These are phyloP conservation scores for Drosophila ochracea DNA, from an alignment of 2,888 invertebrate species.

Conservation along the genomic window DNA sequence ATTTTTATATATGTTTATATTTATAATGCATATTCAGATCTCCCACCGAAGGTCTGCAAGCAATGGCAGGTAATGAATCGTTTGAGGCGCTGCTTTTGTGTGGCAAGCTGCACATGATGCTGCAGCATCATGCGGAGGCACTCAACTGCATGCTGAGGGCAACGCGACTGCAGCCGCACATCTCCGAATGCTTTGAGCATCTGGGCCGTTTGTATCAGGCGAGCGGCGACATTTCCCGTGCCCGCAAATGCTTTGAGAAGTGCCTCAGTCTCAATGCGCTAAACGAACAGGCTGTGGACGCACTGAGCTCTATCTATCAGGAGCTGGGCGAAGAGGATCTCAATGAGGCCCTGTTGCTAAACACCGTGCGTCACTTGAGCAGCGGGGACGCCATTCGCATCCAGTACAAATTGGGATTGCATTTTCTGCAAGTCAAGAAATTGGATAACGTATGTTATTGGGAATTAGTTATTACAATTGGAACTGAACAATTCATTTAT, in stretches of 20 bases:
- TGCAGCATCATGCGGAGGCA: constrained; percentile 87
- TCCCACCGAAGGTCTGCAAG: constrained; percentile 87
- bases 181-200: constrained; percentile 90
- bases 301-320: constrained; percentile 91
- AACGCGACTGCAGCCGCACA: constrained; percentile 90
- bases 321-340: constrained; percentile 87
- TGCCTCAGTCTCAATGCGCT: constrained; percentile 90
- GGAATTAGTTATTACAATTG: not conserved
- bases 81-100: constrained; percentile 75
- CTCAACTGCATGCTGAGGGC: constrained; percentile 89
- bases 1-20: not conserved
- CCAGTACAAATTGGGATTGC: constrained; percentile 93
- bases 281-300: constrained; percentile 89
- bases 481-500: fast-evolving
- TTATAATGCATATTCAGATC: constrained; percentile 50
- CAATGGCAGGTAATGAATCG: constrained; percentile 52
- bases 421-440: constrained; percentile 90
- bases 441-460: constrained; percentile 86
- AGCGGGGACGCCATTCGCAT: constrained; percentile 89
- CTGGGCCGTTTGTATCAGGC: constrained; percentile 91
- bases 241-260: constrained; percentile 94
- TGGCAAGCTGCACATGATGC: constrained; percentile 75
- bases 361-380: constrained; percentile 85
- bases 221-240: constrained; percentile 89
- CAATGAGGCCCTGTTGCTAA: constrained; percentile 78